A percentile compares a stretch with the other conserved stretches of the same genome.
phyloP scores from a whole-genome alignment of 2,888 invertebrate species.

The Himalopsyche japonica region DNA sequence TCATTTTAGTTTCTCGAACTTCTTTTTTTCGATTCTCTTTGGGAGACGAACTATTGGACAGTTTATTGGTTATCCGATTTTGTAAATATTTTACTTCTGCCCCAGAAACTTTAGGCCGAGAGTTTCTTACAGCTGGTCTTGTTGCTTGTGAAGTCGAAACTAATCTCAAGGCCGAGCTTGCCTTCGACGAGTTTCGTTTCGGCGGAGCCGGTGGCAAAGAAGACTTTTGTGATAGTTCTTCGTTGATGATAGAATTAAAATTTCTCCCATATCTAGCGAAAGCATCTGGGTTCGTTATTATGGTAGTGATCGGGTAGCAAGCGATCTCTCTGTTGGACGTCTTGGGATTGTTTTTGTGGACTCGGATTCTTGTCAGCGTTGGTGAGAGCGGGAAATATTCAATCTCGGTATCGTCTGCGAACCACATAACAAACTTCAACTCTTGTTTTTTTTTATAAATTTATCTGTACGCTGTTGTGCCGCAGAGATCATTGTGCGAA shows the following conservation, averaged over 20 bases:
- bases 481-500: not conserved
- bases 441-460: not conserved
- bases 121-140: constrained; percentile 44
- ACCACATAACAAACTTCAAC: constrained; percentile 45
- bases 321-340: constrained; percentile 55
- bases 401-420: constrained; percentile 76
- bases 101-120: constrained; percentile 49
- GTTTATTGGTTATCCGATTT: constrained; percentile 65
- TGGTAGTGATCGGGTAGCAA: constrained; percentile 61
- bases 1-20: constrained; percentile 42
- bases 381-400: constrained; percentile 83
- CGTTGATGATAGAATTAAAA: constrained; percentile 60
- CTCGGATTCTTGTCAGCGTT: constrained; percentile 77
- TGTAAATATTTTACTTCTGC: constrained; percentile 65
- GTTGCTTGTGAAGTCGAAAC: constrained; percentile 50
- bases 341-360: constrained; percentile 66
- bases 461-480: not conserved
- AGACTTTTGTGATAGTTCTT: constrained; percentile 47
- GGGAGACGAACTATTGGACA: constrained; percentile 48
- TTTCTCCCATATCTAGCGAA: constrained; percentile 65
- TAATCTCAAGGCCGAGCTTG: constrained; percentile 69
- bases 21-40: constrained; percentile 40
- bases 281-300: constrained; percentile 46
- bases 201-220: constrained; percentile 72
- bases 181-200: constrained; percentile 73